Percentiles rank a stretch among this genome's conserved stretches.
Evolutionary conservation across 2,888 invertebrate genomes (phyloP).

Genomic region (Entomobrya proxima): DNA sequence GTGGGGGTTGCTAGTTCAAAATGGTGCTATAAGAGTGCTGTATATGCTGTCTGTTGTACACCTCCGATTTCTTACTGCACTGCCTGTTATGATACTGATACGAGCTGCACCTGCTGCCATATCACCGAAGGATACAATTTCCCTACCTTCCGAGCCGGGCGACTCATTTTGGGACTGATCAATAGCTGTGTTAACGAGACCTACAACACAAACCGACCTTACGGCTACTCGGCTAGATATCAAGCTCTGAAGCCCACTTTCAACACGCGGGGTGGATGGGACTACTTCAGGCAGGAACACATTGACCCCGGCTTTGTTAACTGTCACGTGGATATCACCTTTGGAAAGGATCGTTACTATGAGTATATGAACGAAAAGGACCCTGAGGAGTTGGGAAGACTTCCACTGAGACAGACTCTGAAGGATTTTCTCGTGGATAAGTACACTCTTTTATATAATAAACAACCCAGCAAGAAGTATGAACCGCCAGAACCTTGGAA

Average conservation of each 20-base stretch:
- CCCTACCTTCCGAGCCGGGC: neutral
- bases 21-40: too few relatives aligned
- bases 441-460: neutral
- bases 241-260: neutral
- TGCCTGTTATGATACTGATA: too few relatives aligned
- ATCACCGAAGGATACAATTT: too few relatives aligned
- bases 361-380: neutral
- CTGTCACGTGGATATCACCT: neutral
- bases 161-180: neutral
- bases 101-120: too few relatives aligned
- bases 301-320: neutral
- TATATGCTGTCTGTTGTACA: too few relatives aligned
- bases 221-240: constrained; percentile 19
- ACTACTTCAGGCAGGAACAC: neutral
- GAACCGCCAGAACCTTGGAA: neutral
- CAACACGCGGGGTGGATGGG: constrained; percentile 11
- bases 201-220: constrained; percentile 21
- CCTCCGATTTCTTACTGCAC: too few relatives aligned
- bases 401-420: neutral
- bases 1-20: neutral
- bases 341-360: neutral
- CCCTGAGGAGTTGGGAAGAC: neutral
- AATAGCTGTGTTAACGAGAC: constrained; percentile 5
- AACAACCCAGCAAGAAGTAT: neutral
- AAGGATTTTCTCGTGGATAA: neutral